Percentiles rank a stretch among this genome's conserved stretches.
These are phyloP conservation scores for Pangasius macronema DNA, from an alignment of 2,797 vertebrate species.

Conservation along the genomic window DNA sequence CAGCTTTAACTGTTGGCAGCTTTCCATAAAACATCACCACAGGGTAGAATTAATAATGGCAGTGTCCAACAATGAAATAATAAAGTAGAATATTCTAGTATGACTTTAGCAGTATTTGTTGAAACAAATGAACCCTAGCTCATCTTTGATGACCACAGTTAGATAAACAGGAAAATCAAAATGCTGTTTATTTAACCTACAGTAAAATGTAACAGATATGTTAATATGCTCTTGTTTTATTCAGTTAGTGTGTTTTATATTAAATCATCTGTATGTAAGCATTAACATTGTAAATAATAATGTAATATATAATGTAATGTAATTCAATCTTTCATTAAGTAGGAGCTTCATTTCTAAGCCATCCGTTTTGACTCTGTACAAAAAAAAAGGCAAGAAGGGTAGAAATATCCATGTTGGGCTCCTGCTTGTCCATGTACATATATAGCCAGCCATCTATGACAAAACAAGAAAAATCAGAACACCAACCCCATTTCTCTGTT, in stretches of 20 bases:
- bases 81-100: background rate
- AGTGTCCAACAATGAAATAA: background rate
- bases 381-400: background rate
- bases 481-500: background rate
- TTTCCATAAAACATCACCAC: background rate
- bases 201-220: background rate
- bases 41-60: background rate
- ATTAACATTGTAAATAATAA: background rate
- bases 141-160: background rate
- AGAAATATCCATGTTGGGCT: background rate
- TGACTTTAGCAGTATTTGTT: background rate
- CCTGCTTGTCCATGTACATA: background rate
- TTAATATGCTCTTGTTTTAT: background rate
- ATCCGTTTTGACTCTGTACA: background rate
- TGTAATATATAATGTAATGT: background rate
- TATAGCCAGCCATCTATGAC: background rate
- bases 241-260: background rate
- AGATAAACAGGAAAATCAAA: background rate
- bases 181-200: background rate
- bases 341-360: background rate
- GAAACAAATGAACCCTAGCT: background rate
- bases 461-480: background rate
- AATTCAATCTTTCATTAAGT: background rate
- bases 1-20: background rate
- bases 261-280: background rate